Base-by-base conservation (phyloP, 2,888 invertebrate genomes). In the Rhagium mordax region DNA sequence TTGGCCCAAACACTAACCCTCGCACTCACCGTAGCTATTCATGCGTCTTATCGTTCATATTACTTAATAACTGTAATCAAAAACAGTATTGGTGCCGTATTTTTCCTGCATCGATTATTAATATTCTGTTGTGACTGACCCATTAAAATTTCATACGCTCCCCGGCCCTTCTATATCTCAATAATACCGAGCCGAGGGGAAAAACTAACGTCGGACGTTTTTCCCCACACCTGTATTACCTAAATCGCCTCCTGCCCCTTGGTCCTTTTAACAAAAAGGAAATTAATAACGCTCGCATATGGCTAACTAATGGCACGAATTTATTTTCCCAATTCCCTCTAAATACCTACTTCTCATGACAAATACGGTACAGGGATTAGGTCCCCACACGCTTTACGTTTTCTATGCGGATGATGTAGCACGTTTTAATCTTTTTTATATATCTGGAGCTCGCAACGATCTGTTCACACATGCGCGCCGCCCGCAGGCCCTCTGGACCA, bases 401-500 rank as follows among this genome's bases (percentile, higher is more conserved):
- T 15, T 51, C 49, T 24, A 27, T 64, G 51, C 24, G 64, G 64
- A 64, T 64, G 64, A 64, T 64, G 27, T 29, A 49, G 64, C 29
- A 15, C 49, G 13, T 49, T 64, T 64, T 64, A 64, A 64, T 64
- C 49, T 51, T 64, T 64, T 64, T 64, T 64, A 64, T 64, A 64
- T 49, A 53, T 62, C 41, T 41, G n/a, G 41, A 41, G 41, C n/a
- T 41, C n/a, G 4, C 41, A 41, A 41, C 5, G 24, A 6, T 41
- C 3, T 1, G 33, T 15, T 41, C 55, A 27, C 55, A 55, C 27
- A 24, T 15, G 55, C 24, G n/a, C 24, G n/a, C n/a, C 7, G 8
- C 55, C 13, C 7, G n/a, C 33, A 13, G 33, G 33, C 1, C 41
- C n/a, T 13, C n/a, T 10, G 10, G 13, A n/a, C n/a, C n/a, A 41